Conservation (phyloP, 2,888 invertebrate species). For the Blastobasis lacticolella region DNA sequence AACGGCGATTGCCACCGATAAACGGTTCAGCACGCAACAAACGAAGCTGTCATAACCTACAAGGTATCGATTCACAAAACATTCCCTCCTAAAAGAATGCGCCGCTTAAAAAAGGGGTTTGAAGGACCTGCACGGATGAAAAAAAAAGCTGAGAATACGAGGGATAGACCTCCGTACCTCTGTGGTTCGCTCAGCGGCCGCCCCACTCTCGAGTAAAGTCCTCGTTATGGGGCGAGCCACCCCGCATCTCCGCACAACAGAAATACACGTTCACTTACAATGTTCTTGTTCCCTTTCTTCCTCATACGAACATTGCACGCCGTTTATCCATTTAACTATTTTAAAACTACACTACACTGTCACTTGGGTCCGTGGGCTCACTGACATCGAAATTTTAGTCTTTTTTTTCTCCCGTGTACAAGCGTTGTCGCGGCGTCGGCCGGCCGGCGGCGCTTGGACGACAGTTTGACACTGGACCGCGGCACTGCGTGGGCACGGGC, state of each 20-base stretch:
- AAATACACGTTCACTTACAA: slow-evolving; percentile 64
- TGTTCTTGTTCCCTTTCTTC: slow-evolving; percentile 72
- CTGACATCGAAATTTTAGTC: slow-evolving; percentile 61
- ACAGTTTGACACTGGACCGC: slow-evolving; percentile 59
- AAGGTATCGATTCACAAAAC: slow-evolving; percentile 51
- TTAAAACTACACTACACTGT: slow-evolving; percentile 67
- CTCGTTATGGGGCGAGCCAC: slow-evolving; percentile 55
- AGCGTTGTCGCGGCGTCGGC: slow-evolving; percentile 74
- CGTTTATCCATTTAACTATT: slow-evolving; percentile 71
- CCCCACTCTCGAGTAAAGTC: slow-evolving; percentile 53
- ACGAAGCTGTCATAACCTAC: slow-evolving; percentile 56
- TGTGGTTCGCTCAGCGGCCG: slow-evolving; percentile 55
- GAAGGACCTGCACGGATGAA: slow-evolving; percentile 50
- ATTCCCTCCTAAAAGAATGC: slow-evolving; percentile 63
- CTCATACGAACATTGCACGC: slow-evolving; percentile 75
- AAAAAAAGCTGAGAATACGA: slow-evolving; percentile 62
- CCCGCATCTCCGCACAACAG: slow-evolving; percentile 60
- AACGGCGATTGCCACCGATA: too few species aligned
- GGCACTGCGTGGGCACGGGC: too few species aligned
- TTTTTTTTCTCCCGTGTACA: slow-evolving; percentile 31
- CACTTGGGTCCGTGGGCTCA: slow-evolving; percentile 60
- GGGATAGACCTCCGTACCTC: slow-evolving; percentile 70
- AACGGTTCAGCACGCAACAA: slow-evolving; percentile 6
- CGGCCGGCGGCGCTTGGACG: slow-evolving; percentile 76
- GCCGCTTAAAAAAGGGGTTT: slow-evolving; percentile 62